Percentiles rank a stretch among this genome's conserved stretches.
Conservation (phyloP, 1,140 invertebrate species). For the Calliopsis andreniformis region DNA sequence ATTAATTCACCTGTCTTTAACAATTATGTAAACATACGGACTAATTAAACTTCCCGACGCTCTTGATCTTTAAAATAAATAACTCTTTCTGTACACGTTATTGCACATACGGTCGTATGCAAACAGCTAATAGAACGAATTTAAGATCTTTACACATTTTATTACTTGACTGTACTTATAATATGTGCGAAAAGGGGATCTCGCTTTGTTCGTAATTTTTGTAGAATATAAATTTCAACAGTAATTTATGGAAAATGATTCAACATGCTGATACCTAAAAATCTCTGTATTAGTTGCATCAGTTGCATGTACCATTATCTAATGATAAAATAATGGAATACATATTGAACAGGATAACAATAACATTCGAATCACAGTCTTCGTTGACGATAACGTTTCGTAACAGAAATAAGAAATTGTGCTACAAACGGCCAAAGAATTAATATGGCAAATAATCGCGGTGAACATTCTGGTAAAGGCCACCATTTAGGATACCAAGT, state of each 20-base stretch:
- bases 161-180: too few relatives aligned
- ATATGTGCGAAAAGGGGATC: not conserved
- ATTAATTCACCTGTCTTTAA: slow-evolving; percentile 20
- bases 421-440: slow-evolving; percentile 84
- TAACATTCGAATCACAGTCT: slow-evolving; percentile 72
- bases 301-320: slow-evolving; percentile 55
- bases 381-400: slow-evolving; percentile 74
- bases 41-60: not conserved
- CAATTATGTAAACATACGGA: slow-evolving; percentile 30
- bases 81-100: slow-evolving; percentile 18
- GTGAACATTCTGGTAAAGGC: slow-evolving; percentile 82
- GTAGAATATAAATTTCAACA: not conserved
- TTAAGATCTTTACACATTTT: not conserved
- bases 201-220: not conserved
- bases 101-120: not conserved
- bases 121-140: slow-evolving; percentile 9
- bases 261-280: not conserved
- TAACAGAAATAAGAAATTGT: slow-evolving; percentile 75
- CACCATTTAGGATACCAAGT: slow-evolving; percentile 79
- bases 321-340: slow-evolving; percentile 29
- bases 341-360: slow-evolving; percentile 52
- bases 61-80: slow-evolving; percentile 28
- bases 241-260: not conserved
- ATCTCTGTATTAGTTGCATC: slow-evolving; percentile 53
- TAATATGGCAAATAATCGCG: slow-evolving; percentile 81